Base-by-base conservation (phyloP, 2,888 invertebrate species). In the Dynastes tityus region DNA sequence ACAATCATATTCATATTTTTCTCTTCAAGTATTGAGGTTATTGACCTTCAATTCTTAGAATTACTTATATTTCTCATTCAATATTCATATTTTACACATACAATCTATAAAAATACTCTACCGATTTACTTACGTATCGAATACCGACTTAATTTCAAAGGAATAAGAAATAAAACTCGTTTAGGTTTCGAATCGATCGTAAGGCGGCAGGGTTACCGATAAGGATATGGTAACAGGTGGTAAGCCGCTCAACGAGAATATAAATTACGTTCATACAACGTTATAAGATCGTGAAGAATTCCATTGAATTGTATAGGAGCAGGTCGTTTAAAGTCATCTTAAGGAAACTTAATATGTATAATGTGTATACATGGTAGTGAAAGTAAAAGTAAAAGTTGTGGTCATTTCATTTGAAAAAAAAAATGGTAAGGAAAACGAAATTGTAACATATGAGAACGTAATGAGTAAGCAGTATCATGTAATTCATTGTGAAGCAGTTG, bases 291-390 rank as follows among this genome's bases (percentile, higher is more conserved):
- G n/a, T n/a, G 11, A 53, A 53, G 53, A 16, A 53, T 16, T 53
- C 16, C 13, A 53, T 53, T 53, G 53, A 53, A 53, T 16, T 53
- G 16, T n/a, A 53, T 53, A 16, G 2, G 16, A 53, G n/a, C 13
- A 16, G 53, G 22, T 6, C 53, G 16, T n/a, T 16, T 16, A 53
- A 53, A 53, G 53, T n/a, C 53, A 53, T 53, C 16, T 53, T 53
- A 53, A 53, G n/a, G 53, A 53, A 53, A 53, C 53, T 16, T 53
- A 53, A 53, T n/a, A 53, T n/a, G n/a, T n/a, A 16, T 53, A 11
- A 8, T 8, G 45, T 45, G 8, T 45, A 45, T 45, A 45, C 45
- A 45, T 45, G n/a, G 53, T 13, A 16, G 53, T 53, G 53, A 53
- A 53, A 53, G 53, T 53, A 53, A 53, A 53, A 53, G 53, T 53